A percentile compares a stretch with the other conserved stretches of the same genome.
These are phyloP conservation scores for Meiosimyza decipiens DNA, from an alignment of 2,888 invertebrate species.

Conservation along the genomic window DNA sequence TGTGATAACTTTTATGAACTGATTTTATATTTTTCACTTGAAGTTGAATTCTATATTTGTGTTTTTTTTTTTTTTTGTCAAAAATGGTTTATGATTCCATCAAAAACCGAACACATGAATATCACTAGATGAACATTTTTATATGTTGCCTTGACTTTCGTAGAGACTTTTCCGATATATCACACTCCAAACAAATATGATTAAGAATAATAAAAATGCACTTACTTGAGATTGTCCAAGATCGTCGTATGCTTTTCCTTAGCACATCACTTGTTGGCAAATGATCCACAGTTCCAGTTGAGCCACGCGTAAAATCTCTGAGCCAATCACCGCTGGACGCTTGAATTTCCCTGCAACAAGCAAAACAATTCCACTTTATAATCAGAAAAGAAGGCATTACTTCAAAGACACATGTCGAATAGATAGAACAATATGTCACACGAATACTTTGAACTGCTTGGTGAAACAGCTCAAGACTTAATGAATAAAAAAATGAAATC, in stretches of 20 bases:
- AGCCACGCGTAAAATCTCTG: slow-evolving; percentile 71
- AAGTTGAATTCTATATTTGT: too few species aligned
- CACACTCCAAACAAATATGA: too few species aligned
- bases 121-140: too few species aligned
- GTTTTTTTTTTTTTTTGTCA: too few species aligned
- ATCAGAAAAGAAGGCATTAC: slow-evolving; percentile 50
- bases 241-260: slow-evolving; percentile 75
- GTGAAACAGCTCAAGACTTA: slow-evolving; percentile 39
- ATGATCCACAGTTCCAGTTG: slow-evolving; percentile 67
- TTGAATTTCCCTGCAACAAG: slow-evolving; percentile 75
- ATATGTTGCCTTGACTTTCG: too few species aligned
- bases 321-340: slow-evolving; percentile 78
- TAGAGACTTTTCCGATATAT: too few species aligned
- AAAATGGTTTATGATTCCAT: too few species aligned
- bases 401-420: slow-evolving; percentile 42
- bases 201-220: neutral
- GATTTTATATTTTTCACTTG: too few species aligned
- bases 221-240: slow-evolving; percentile 80
- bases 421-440: slow-evolving; percentile 36
- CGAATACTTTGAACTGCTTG: slow-evolving; percentile 36
- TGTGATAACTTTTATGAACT: too few species aligned
- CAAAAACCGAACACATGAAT: too few species aligned
- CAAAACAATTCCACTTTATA: slow-evolving; percentile 58
- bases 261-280: slow-evolving; percentile 73
- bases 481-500: slow-evolving; percentile 37